Conservation (phyloP, 2,888 invertebrate species). For the Xanthia icteritia region DNA sequence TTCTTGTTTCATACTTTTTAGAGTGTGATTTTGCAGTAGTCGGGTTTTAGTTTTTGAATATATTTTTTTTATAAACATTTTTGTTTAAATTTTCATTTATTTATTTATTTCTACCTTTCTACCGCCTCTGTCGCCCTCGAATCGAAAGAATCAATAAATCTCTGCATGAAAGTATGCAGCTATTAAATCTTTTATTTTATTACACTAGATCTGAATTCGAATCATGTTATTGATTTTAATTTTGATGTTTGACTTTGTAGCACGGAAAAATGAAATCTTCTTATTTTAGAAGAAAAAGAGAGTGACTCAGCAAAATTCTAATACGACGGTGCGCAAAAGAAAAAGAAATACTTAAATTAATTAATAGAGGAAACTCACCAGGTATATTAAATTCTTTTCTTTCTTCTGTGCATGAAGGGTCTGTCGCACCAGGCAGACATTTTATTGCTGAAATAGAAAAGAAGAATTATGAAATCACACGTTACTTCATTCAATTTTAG, state of each 20-base stretch:
- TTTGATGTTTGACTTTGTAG: neutral
- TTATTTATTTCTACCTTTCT: neutral
- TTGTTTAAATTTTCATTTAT: no score
- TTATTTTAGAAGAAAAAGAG: neutral
- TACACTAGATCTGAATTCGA: neutral
- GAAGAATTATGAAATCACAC: neutral
- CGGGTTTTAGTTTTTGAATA: no score
- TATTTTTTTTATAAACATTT: neutral
- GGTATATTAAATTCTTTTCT: constrained; percentile 71
- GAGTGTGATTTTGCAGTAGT: no score
- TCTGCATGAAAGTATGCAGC: neutral
- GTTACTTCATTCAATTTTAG: neutral
- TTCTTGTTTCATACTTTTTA: no score
- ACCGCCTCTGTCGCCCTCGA: neutral
- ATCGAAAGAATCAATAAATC: neutral
- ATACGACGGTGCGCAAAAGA: neutral
- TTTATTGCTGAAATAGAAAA: constrained; percentile 76
- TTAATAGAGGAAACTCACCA: constrained; percentile 55
- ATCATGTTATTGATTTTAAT: neutral
- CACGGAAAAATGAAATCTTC: neutral
- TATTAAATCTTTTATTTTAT: no score
- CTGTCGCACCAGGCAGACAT: constrained; percentile 73
- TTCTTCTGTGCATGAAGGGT: constrained; percentile 71
- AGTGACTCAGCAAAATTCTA: neutral
- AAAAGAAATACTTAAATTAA: no score